Evolutionary conservation across 2,797 vertebrate species (phyloP), one percentile per base, ranked within the genome.

Genomic region (Chanos chanos): DNA sequence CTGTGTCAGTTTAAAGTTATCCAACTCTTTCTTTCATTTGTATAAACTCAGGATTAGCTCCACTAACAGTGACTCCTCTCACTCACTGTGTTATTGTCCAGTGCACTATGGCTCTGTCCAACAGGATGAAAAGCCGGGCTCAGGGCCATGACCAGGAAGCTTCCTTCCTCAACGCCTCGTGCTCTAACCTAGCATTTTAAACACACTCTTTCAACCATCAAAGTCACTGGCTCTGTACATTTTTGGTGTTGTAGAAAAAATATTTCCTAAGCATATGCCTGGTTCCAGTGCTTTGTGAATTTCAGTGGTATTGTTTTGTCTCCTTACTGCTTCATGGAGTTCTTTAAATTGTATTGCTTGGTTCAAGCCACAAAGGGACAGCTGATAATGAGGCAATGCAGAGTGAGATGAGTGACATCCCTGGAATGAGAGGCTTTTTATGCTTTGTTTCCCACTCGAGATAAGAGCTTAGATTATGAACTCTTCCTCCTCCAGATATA

Each of bases 81-180:
- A 82, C 73, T 82, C 73, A 77, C 74, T 73, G 77, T 77, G 70
- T 80, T 73, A 82, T 84, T 86, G 82, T 86, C 69, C 77, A 74
- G 60, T 41, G 41, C 44, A 56, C 60, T 68, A 62, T 53, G 30
- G 59, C 36, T 70, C 48, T 64, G 61, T 53, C 65, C 33, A 51
- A 50, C 73, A 77, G 72, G 70, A 81, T 79, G 68, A 55, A n/a
- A 66, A 70, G 50, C 59, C 71, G 74, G 70, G 78, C 73, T 55
- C 60, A 69, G 62, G 56, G 68, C 81, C 65, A 53, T 64, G 61
- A 61, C 47, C 62, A 68, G 64, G 57, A 64, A 70, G 53, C 62
- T 24, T 64, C 59, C 69, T 73, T 64, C 68, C 61, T 61, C 64
- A 51, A 53, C 69, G 13, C 48, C 68, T 76, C 66, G 66, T 66